Percentiles rank a stretch among this genome's conserved stretches.
Conservation (phyloP, 2,888 invertebrate genomes). For the Eupeodes luniger region DNA sequence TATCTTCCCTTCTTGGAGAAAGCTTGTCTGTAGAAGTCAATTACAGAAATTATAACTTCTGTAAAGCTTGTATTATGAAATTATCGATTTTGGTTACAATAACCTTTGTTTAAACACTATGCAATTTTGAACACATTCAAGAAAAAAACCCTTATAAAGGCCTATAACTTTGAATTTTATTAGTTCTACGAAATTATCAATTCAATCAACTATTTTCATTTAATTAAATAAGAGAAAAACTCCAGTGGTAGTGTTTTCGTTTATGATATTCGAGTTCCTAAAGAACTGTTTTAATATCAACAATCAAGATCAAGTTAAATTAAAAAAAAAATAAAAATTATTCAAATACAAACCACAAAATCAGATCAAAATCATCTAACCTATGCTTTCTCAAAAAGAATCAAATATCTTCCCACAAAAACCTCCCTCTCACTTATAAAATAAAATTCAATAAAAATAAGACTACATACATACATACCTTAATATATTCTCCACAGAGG, state of each 20-base stretch:
- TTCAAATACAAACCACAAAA: constrained; percentile 48
- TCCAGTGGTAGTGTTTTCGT: neutral
- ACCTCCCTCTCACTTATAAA: constrained; percentile 38
- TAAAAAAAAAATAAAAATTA: neutral
- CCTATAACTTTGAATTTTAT: too few relatives aligned
- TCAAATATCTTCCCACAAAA: constrained; percentile 41
- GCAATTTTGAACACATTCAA: too few relatives aligned
- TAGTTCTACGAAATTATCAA: too few relatives aligned
- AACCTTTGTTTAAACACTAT: too few relatives aligned
- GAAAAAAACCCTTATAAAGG: too few relatives aligned
- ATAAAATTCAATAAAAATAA: constrained; percentile 34
- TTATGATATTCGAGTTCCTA: neutral
- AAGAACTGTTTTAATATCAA: neutral
- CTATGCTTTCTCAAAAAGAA: constrained; percentile 46
- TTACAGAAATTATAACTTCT: too few relatives aligned
- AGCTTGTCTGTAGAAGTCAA: too few relatives aligned
- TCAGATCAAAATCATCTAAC: neutral
- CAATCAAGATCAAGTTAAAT: neutral
- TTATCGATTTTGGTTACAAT: too few relatives aligned
- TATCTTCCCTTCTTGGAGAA: too few relatives aligned
- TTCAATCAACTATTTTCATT: too few relatives aligned
- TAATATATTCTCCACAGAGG: neutral
- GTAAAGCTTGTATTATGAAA: too few relatives aligned
- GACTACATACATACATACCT: neutral
- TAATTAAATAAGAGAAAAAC: too few relatives aligned